Conservation (phyloP, 2,113 vertebrate genomes). For the Amphilophus citrinellus region DNA sequence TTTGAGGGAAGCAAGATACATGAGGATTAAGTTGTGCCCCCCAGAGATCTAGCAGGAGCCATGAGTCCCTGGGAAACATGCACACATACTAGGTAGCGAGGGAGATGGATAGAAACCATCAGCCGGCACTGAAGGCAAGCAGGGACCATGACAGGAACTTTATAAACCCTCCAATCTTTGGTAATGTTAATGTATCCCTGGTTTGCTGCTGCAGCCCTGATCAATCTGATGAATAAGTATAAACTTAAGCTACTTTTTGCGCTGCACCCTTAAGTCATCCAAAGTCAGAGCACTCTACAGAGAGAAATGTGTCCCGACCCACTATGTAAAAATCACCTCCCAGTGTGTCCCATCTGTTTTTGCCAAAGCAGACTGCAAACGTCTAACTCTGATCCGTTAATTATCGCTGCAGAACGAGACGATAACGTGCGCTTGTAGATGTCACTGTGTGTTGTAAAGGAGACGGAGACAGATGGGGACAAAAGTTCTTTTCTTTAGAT, state of each 20-base stretch:
- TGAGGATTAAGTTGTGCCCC: background rate
- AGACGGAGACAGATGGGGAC: slow-evolving; percentile 42
- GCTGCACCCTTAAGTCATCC: background rate
- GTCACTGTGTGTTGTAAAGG: background rate
- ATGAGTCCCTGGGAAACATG: background rate
- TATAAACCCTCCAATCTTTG: background rate
- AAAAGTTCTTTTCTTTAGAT: slow-evolving; percentile 23
- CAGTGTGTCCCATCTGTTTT: background rate
- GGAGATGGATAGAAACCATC: background rate
- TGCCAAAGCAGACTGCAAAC: background rate
- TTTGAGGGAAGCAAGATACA: background rate
- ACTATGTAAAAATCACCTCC: background rate
- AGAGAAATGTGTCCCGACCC: background rate
- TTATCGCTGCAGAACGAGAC: slow-evolving; percentile 16
- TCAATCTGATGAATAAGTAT: slow-evolving; percentile 3
- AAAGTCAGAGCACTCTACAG: background rate
- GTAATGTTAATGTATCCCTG: background rate
- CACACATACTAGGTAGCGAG: background rate
- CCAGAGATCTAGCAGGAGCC: background rate
- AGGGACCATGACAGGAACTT: background rate
- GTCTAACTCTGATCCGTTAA: slow-evolving; percentile 14
- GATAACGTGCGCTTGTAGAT: slow-evolving; percentile 6
- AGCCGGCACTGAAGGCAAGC: background rate
- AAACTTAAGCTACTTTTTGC: slow-evolving; percentile 4
- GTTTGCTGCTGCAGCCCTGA: background rate